Evolutionary conservation across 2,888 invertebrate species (phyloP), one percentile per base, ranked within the genome.

Genomic region (Ophion obscuratus): DNA sequence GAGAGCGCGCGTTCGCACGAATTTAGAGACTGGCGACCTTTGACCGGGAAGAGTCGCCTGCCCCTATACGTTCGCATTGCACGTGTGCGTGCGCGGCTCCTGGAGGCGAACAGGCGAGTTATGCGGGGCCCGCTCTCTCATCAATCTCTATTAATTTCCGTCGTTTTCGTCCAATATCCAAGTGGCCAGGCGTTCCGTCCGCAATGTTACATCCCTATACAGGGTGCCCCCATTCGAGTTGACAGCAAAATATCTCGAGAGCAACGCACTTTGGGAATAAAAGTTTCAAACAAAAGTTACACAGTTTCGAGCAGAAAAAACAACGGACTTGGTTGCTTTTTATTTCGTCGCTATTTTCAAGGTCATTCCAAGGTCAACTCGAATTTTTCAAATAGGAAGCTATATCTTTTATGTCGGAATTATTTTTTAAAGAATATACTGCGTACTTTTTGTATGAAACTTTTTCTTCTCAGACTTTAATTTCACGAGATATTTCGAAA

Each of bases 81-180:
- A 53, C 53, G 53, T 40, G 40, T 53, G 53, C 17, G 53, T 17
- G 53, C 2, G 53, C 14, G 17, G 53, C 53, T 53, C 53, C 10
- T 40, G 24, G 66, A 66, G 67, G 31, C 14, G 14, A 14, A 14
- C 36, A 2, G 53, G 53, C 53, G 83, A 81, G 85, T 87, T 87
- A 89, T 89, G 89, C 89, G 89, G 88, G 88, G 81, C 81, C 86
- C 88, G 84, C 79, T 81, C 84, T 75, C 87, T 82, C 89, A 89
- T 90, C 88, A 89, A 90, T 89, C 89, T 90, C 86, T 86, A 90
- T 90, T 88, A 89, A 87, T 88, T 90, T 90, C 89, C 87, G 87
- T 89, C 89, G 87, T 86, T 88, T 89, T 88, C 87, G 87, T 88
- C 76, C 83, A 85, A 75, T 88, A 88, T 86, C 85, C 77, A 84